phyloP scores from a whole-genome alignment of 2,113 vertebrate genomes.

The Ariopsis seemanni region DNA sequence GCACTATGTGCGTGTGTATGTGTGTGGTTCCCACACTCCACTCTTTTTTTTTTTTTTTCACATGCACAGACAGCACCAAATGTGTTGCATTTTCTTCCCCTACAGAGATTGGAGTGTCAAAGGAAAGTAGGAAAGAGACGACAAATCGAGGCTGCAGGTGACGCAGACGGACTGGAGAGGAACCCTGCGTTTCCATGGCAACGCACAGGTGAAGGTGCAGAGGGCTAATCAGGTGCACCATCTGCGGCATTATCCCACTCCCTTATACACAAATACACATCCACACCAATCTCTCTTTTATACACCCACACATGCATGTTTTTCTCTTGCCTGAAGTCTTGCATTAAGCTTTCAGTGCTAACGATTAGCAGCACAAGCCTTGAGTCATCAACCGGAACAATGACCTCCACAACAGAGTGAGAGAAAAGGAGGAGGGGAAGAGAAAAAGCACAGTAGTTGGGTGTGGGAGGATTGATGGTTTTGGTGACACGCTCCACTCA shows the following conservation, averaged over 20 bases:
- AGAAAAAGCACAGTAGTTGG: conserved; percentile 27
- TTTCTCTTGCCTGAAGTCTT: conserved; percentile 15
- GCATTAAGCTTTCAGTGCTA: conserved; percentile 23
- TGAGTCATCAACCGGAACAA: conserved; percentile 47
- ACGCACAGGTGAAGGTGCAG: conserved; percentile 72
- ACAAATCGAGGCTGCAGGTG: conserved; percentile 71
- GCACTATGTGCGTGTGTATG: background rate
- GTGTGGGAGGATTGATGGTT: conserved; percentile 41
- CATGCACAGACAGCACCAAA: background rate
- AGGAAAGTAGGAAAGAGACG: conserved; percentile 41
- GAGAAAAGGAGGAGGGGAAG: background rate
- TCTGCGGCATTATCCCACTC: conserved; percentile 49
- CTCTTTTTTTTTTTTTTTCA: background rate
- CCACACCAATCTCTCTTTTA: background rate
- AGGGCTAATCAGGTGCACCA: conserved; percentile 58
- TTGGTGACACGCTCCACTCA: conserved; percentile 18
- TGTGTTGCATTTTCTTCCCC: background rate
- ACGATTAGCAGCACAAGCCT: conserved; percentile 26
- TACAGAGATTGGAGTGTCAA: conserved; percentile 5
- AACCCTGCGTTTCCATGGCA: conserved; percentile 77
- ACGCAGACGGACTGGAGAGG: conserved; percentile 69
- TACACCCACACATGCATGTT: conserved; percentile 9
- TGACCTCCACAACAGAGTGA: conserved; percentile 49
- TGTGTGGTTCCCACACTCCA: background rate
- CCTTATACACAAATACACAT: conserved; percentile 17